A percentile compares a stretch with the other conserved stretches of the same genome.
These are phyloP conservation scores for Mesoclemmys tuberculata DNA, from an alignment of 2,113 vertebrate species.

Conservation along the genomic window DNA sequence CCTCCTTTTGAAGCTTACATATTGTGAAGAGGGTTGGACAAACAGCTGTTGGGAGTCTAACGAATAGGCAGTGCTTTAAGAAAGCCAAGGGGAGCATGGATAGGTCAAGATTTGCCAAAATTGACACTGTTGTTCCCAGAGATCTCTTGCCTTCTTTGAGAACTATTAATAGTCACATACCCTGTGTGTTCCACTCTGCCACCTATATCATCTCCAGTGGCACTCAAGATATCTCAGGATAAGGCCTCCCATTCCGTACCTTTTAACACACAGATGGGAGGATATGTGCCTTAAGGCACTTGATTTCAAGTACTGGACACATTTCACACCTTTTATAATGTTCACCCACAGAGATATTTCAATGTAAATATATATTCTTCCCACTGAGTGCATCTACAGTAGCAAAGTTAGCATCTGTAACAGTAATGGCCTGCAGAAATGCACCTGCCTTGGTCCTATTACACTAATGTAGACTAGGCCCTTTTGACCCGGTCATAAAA, in stretches of 20 bases:
- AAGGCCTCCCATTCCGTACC: constrained; percentile 29
- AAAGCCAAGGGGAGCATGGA: neutral
- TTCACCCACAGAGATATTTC: neutral
- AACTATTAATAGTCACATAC: neutral
- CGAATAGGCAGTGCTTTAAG: neutral
- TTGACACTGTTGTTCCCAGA: neutral
- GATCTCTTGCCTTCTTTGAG: neutral
- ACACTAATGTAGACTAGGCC: rapidly evolving
- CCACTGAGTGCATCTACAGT: neutral
- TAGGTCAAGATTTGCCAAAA: neutral
- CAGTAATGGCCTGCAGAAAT: neutral
- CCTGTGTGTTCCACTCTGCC: constrained; percentile 27
- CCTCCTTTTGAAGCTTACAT: neutral
- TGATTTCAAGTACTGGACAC: neutral
- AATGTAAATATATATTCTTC: neutral
- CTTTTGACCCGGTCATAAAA: neutral
- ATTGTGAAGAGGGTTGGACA: neutral
- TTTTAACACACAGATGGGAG: constrained; percentile 41
- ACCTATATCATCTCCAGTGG: constrained; percentile 31
- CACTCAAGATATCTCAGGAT: constrained; percentile 33
- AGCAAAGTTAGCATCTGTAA: neutral
- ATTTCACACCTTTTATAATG: neutral
- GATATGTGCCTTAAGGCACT: neutral
- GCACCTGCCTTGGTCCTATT: neutral
- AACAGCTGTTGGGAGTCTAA: neutral